Percentiles rank a stretch among this genome's conserved stretches.
Evolutionary conservation across 2,797 vertebrate genomes (phyloP).

Genomic region (Neoniphon sammara): DNA sequence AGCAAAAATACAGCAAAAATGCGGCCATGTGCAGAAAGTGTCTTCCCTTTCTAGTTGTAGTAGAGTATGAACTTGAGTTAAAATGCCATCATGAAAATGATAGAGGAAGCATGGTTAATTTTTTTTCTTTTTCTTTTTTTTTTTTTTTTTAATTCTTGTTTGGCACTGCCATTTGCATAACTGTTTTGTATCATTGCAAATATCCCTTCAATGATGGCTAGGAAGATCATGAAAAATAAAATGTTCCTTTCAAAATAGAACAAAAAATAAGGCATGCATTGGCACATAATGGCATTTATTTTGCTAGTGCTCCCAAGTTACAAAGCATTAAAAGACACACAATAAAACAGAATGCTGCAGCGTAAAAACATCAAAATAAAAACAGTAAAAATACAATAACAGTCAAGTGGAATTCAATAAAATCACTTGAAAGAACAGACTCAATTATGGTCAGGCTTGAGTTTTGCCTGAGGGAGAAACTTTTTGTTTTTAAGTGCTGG

Average conservation of each 20-base stretch:
- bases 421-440: slow-evolving; percentile 69
- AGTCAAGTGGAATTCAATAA: slow-evolving; percentile 71
- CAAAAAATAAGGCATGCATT: slow-evolving; percentile 8
- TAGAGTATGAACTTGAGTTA: too few species aligned
- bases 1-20: not conserved
- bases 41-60: not conserved
- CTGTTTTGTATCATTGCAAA: not conserved
- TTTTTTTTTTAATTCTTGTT: slow-evolving; percentile 16
- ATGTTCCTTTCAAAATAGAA: slow-evolving; percentile 22
- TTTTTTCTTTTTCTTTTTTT: slow-evolving; percentile 12
- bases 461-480: slow-evolving; percentile 66
- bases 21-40: not conserved
- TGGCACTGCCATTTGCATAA: not conserved
- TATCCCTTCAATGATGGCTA: slow-evolving; percentile 6
- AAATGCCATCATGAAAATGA: too few species aligned
- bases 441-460: slow-evolving; percentile 66
- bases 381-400: slow-evolving; percentile 59
- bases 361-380: slow-evolving; percentile 55
- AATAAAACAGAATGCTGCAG: slow-evolving; percentile 47
- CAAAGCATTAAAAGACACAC: slow-evolving; percentile 40
- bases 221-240: slow-evolving; percentile 16
- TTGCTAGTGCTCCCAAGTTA: slow-evolving; percentile 21
- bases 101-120: slow-evolving; percentile 12
- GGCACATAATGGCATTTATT: slow-evolving; percentile 18
- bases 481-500: slow-evolving; percentile 70